Evolutionary conservation across 2,888 invertebrate genomes (phyloP), one percentile per base, ranked within the genome.

Genomic region (Drosophila glabriapex): DNA sequence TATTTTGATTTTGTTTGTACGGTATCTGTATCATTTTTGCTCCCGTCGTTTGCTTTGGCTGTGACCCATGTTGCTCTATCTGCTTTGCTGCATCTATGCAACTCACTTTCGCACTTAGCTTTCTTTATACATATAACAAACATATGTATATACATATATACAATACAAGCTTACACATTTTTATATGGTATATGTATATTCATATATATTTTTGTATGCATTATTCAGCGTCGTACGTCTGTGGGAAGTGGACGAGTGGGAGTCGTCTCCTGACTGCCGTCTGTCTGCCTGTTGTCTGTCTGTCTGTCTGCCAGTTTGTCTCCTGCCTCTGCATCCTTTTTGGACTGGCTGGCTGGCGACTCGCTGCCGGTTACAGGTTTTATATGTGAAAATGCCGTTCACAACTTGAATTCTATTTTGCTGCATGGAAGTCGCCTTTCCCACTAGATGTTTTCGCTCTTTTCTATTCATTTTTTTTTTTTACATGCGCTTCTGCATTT

Each of bases 71-170:
- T 74, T 86, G 80, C 82, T 73, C 86, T 88, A 77, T 88, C 89
- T 86, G 89, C 89, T 84, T 73, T 73, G 77, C 68, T 82, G 87
- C 89, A 84, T 86, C 80, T 75, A 82, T 86, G 89, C 85, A 86
- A 89, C 89, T 86, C 85, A 89, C 85, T 86, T 86, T 86, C 89
- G 89, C 85, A 86, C 89, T 89, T 89, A 68, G 78, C 63, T 59
- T 61, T 72, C 68, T 56, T 64, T 39, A 39, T 37, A 56, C 25
- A 54, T 46, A 68, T 41, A 54, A 2, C 28, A 37, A 35, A n/a
- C 12, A 39, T 31, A 31, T 7, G 29, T 31, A 49, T 12, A 43
- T 54, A 33, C 10, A 56, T 49, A 54, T 50, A 55, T 29, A 29
- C n/a, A 22, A 14, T 64, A 46, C 60, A n/a, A 46, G 25, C 46